Percentiles rank a stretch among this genome's conserved stretches.
Evolutionary conservation across 2,797 vertebrate species (phyloP).

Genomic region (Dipus sagitta): DNA sequence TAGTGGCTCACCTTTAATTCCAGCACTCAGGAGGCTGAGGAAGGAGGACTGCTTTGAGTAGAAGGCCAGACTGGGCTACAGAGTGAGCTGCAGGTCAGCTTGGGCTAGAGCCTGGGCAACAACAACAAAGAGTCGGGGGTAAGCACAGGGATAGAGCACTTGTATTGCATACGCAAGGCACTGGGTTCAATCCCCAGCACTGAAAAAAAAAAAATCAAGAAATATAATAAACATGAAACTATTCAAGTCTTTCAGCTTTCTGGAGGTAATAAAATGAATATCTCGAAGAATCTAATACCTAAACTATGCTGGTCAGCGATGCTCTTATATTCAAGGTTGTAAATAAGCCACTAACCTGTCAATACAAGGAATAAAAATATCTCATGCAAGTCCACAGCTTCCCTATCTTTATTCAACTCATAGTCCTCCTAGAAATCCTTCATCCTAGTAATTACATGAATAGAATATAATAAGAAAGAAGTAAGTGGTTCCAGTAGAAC

Average conservation of each 20-base stretch:
- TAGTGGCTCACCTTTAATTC: no score
- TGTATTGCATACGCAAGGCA: neutral
- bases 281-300: neutral
- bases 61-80: no score
- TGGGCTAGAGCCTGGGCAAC: no score
- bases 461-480: neutral
- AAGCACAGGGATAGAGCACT: neutral
- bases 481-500: neutral
- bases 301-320: no score
- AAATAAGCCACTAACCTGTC: no score
- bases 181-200: neutral
- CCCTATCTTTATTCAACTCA: neutral
- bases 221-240: constrained; percentile 27
- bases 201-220: constrained; percentile 6
- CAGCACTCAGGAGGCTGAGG: no score
- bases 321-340: no score
- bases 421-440: neutral
- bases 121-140: neutral
- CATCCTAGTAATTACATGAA: neutral
- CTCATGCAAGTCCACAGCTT: neutral
- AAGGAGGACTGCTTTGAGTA: no score
- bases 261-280: constrained; percentile 15
- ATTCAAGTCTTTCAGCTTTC: constrained; percentile 5
- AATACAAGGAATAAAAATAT: no score
- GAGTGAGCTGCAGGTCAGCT: no score